Evolutionary conservation across 2,797 vertebrate genomes (phyloP).

Genomic region (Simalia tracyae): DNA sequence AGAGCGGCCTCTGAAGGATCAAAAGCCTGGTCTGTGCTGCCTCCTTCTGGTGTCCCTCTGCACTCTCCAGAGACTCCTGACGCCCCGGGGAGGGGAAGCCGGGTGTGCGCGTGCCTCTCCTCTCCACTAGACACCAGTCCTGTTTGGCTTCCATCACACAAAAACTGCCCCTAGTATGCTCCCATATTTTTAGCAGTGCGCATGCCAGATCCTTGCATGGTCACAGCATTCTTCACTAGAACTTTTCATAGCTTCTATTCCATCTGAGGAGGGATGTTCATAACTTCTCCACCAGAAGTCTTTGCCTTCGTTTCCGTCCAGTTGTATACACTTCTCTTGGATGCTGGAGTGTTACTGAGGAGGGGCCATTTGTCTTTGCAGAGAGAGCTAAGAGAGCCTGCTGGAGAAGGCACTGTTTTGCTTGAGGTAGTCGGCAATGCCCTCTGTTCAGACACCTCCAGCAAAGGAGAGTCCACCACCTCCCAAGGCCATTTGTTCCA

Average conservation of each 20-base stretch:
- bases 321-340: background rate
- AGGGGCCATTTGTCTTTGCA: background rate
- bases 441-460: background rate
- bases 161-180: background rate
- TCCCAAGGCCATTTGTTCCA: background rate
- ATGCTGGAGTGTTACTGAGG: too few species aligned
- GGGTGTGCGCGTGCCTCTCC: background rate
- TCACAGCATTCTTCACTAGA: background rate
- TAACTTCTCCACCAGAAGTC: background rate
- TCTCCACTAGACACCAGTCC: too few species aligned
- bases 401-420: background rate
- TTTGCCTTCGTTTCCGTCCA: background rate
- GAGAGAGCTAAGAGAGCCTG: too few species aligned
- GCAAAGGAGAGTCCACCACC: background rate
- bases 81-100: background rate
- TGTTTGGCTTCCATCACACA: background rate
- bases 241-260: background rate
- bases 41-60: background rate
- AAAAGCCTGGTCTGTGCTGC: background rate
- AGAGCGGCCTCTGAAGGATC: background rate
- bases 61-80: background rate
- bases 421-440: background rate
- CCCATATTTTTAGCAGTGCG: background rate
- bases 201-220: conserved; percentile 6
- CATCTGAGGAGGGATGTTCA: too few species aligned